Evolutionary conservation across 2,113 vertebrate genomes (phyloP).

Genomic region (Pholis gunnellus): DNA sequence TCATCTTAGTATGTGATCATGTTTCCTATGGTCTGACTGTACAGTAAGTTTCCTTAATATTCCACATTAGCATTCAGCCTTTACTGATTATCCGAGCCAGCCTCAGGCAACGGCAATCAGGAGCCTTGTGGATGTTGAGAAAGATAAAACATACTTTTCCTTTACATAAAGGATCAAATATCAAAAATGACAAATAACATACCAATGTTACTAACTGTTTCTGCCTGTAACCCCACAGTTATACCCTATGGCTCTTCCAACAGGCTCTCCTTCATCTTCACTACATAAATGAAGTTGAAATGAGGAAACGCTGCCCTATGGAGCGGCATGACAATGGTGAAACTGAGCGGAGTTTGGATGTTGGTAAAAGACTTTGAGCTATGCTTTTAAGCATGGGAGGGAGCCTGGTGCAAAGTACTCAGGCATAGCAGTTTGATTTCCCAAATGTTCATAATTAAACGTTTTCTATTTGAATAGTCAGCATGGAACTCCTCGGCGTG

Average conservation of each 20-base stretch:
- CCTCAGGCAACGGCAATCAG: conserved; percentile 32
- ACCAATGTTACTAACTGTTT: background rate
- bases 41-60: conserved; percentile 10
- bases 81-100: conserved; percentile 26
- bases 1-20: background rate
- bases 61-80: conserved; percentile 30
- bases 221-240: conserved; percentile 3
- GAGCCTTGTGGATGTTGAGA: conserved; percentile 7
- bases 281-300: conserved; percentile 60
- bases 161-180: conserved; percentile 20
- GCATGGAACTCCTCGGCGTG: conserved; percentile 90
- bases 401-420: conserved; percentile 84
- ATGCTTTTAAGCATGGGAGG: conserved; percentile 84
- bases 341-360: conserved; percentile 67
- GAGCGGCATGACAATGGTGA: conserved; percentile 57
- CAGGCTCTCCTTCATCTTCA: conserved; percentile 26
- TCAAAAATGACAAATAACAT: conserved; percentile 35
- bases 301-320: conserved; percentile 39
- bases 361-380: conserved; percentile 81
- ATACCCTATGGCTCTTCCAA: background rate
- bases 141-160: conserved; percentile 18
- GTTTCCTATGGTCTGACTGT: background rate
- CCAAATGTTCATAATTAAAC: conserved; percentile 95
- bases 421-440: conserved; percentile 90
- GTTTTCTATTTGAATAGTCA: conserved; percentile 94